Evolutionary conservation across 2,113 vertebrate species (phyloP).

Genomic region (Tragulus kanchil): DNA sequence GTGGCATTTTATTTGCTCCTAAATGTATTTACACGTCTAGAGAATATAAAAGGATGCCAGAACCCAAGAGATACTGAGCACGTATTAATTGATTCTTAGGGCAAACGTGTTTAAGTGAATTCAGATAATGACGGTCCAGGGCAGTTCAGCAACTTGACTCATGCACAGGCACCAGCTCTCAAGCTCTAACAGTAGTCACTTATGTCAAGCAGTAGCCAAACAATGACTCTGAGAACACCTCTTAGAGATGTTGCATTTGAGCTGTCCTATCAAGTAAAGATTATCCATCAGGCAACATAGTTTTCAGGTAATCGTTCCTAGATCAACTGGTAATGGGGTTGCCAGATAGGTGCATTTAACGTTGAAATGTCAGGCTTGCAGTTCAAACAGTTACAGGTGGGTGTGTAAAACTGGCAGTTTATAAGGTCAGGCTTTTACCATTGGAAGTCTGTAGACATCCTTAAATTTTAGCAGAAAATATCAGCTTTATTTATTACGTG

Average conservation of each 20-base stretch:
- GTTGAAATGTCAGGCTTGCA: background rate
- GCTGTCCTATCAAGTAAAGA: background rate
- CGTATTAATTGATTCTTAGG: conserved; percentile 26
- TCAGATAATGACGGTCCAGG: conserved; percentile 1
- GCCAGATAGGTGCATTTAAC: background rate
- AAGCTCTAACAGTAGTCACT: background rate
- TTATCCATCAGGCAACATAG: background rate
- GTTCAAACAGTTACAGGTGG: background rate
- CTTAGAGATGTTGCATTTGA: background rate
- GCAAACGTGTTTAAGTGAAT: conserved; percentile 3
- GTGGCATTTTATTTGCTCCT: conserved; percentile 65
- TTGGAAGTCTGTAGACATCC: background rate
- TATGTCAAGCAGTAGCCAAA: background rate
- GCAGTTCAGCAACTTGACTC: background rate
- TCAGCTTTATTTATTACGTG: background rate
- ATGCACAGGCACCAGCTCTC: background rate
- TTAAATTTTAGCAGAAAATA: conserved; percentile 47
- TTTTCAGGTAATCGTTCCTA: conserved; percentile 10
- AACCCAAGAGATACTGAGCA: conserved; percentile 37
- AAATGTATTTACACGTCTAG: conserved; percentile 60
- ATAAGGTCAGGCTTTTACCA: conserved; percentile 4
- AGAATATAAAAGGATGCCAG: conserved; percentile 8
- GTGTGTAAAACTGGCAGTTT: background rate
- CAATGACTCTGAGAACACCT: background rate
- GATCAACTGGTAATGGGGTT: background rate